Evolutionary conservation across 2,113 vertebrate species (phyloP).

Genomic region (Erpornis zantholeuca): DNA sequence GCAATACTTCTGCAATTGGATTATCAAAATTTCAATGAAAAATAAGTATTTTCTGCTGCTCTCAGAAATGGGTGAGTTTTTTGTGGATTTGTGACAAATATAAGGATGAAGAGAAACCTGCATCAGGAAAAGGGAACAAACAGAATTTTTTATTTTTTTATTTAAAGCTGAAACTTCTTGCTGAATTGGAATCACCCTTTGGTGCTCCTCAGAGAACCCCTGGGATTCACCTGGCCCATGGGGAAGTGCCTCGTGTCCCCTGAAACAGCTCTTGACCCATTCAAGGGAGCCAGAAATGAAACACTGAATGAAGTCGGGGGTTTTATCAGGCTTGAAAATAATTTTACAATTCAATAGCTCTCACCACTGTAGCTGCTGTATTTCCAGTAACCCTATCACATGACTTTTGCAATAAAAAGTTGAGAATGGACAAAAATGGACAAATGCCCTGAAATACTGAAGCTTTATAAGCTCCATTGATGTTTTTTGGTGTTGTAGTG

Average conservation of each 20-base stretch:
- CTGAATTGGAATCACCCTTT: neutral
- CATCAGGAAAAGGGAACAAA: neutral
- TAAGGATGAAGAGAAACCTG: neutral
- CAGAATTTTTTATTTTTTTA: neutral
- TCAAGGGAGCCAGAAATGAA: neutral
- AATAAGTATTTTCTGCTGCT: neutral
- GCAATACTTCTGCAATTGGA: neutral
- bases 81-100: neutral
- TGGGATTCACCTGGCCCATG: neutral
- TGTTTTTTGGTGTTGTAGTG: neutral
- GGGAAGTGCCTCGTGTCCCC: neutral
- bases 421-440: neutral
- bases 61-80: neutral
- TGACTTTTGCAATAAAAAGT: neutral
- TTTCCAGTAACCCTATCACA: neutral
- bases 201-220: neutral
- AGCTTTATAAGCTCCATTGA: rapidly evolving
- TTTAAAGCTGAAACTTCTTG: neutral
- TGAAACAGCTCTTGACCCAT: neutral
- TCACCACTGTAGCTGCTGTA: neutral
- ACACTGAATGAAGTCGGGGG: neutral
- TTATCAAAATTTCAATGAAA: neutral
- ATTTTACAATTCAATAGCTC: neutral
- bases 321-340: neutral
- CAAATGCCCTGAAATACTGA: neutral